Conservation (phyloP, 2,797 vertebrate genomes). For the Characodon lateralis region DNA sequence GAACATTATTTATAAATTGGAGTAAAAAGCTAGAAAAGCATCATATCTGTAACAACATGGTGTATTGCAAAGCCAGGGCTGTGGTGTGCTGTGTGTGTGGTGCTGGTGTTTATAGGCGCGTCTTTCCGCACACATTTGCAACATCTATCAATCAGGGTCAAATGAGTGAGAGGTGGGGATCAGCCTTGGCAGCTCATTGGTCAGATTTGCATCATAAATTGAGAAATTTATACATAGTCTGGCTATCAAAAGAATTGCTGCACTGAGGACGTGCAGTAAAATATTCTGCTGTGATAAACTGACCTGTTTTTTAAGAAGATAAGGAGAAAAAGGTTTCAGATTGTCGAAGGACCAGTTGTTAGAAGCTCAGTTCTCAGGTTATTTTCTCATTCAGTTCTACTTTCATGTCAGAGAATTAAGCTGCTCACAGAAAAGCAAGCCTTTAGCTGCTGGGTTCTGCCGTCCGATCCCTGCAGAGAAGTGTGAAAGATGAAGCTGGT, state of each 20-base stretch:
- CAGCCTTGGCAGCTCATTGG: not conserved
- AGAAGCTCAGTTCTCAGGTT: not conserved
- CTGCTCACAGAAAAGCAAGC: not conserved
- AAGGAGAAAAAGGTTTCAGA: not conserved
- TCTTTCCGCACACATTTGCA: not conserved
- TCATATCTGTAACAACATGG: too few relatives aligned
- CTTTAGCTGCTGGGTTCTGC: not conserved
- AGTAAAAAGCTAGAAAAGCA: not conserved
- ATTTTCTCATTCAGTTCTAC: not conserved
- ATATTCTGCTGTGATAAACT: too few relatives aligned
- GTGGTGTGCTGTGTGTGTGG: not conserved
- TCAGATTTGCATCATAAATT: not conserved
- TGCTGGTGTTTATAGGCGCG: not conserved
- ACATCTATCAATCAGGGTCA: not conserved
- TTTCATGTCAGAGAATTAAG: not conserved
- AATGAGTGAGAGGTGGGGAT: not conserved
- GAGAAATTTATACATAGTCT: not conserved
- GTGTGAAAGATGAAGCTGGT: not conserved
- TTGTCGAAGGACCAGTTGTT: not conserved
- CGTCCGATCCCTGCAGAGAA: not conserved
- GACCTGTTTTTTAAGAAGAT: too few relatives aligned
- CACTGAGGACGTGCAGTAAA: not conserved
- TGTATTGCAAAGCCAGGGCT: too few relatives aligned
- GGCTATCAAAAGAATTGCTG: not conserved
- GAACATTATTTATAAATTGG: not conserved